Evolutionary conservation across 1,140 invertebrate genomes (phyloP), one percentile per base, ranked within the genome.

Genomic region (Brachionus manjavacas): DNA sequence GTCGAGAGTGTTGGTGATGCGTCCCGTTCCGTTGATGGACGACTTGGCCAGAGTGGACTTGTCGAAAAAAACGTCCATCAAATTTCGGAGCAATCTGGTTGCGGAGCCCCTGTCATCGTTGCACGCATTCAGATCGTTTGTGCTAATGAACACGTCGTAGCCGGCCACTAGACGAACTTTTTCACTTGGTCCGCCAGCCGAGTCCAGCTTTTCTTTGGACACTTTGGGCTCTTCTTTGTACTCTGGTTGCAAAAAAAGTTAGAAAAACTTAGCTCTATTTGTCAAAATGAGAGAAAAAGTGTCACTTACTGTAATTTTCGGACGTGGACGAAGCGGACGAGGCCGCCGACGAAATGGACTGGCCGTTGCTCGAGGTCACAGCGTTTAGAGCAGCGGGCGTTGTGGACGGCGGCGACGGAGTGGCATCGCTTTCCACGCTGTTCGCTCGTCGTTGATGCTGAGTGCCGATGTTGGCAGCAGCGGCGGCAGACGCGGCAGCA

Each of bases 11-110:
- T 84, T 68, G 12, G 81, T 84, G n/a, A 72, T 84, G 41, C 66
- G 31, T 16, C 81, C 81, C 55, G 60, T 84, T 20, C 81, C 81
- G 66, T 68, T 84, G n/a, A 84, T 70, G 4, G 81, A 84, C 6
- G 81, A 84, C 43, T 70, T 84, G 20, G 81, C 81, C 20, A 84
- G 41, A 43, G 81, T 84, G 14, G 60, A 72, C 39, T 72, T 68
- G 25, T 84, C 81, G 41, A 84, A 84, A 41, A 84, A 84, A 12
- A 84, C 60, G 7, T 84, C 81, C 81, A 84, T 84, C 35, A 84
- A 70, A 55, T 84, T 84, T 28, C 81, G 49, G 3, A 84, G 23
- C 12, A 84, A 35, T 52, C 81, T 46, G 9, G 81, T 84, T 3
- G 66, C 81, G 12, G 81, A 84, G 14, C 66, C 66, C 35, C 66